Percentiles rank a stretch among this genome's conserved stretches.
Evolutionary conservation across 2,113 vertebrate genomes (phyloP).

Genomic region (Ranitomeya variabilis): DNA sequence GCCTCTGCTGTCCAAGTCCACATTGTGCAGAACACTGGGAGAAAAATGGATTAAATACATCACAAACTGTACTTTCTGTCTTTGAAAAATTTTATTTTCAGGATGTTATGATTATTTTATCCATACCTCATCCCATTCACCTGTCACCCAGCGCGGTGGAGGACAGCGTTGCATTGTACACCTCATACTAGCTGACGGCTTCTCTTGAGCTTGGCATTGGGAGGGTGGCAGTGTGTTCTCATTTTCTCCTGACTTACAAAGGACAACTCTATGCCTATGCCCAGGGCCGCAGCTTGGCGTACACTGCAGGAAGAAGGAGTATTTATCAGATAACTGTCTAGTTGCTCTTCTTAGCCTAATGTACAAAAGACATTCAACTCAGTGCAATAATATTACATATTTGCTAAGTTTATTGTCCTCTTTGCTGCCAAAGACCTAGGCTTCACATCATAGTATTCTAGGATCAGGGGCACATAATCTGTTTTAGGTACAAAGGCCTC

Average conservation of each 20-base stretch:
- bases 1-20: conserved; percentile 89
- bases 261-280: conserved; percentile 88
- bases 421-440: too few species aligned
- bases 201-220: conserved; percentile 79
- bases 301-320: conserved; percentile 74
- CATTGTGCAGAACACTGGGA: conserved; percentile 89
- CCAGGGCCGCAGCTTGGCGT: conserved; percentile 92
- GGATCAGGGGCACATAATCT: too few species aligned
- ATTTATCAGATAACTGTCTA: not conserved
- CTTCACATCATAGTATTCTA: too few species aligned
- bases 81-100: not conserved
- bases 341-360: too few species aligned
- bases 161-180: conserved; percentile 95
- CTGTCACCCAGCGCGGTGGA: conserved; percentile 86
- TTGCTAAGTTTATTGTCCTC: too few species aligned
- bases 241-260: conserved; percentile 91
- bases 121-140: conserved; percentile 93
- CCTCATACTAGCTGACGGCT: conserved; percentile 89
- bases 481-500: too few species aligned
- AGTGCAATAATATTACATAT: too few species aligned
- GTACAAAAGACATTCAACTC: too few species aligned
- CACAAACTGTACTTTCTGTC: not conserved
- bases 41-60: not conserved
- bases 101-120: not conserved
- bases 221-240: conserved; percentile 76